Evolutionary conservation across 2,113 vertebrate genomes (phyloP).

Genomic region (Calonectris borealis): DNA sequence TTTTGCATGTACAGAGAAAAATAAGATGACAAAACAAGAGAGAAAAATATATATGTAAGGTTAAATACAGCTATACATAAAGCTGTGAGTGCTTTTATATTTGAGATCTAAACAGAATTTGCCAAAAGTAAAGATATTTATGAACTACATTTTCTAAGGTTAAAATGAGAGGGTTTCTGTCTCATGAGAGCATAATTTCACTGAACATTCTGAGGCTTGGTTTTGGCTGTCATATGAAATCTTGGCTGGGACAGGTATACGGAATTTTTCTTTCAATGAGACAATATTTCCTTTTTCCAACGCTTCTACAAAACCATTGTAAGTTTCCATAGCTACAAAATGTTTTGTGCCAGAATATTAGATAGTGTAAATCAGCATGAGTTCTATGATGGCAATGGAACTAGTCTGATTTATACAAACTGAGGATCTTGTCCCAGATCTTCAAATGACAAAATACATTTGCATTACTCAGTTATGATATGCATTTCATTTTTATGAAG

Average conservation of each 20-base stretch:
- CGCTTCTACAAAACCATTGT: background rate
- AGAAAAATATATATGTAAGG: background rate
- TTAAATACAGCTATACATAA: background rate
- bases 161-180: background rate
- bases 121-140: background rate
- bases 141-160: background rate
- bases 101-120: background rate
- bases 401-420: background rate
- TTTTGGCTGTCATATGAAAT: background rate
- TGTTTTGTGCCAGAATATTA: background rate
- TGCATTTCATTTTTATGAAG: background rate
- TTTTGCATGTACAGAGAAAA: background rate
- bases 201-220: background rate
- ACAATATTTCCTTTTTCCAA: background rate
- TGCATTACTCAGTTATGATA: background rate
- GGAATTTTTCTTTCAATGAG: background rate
- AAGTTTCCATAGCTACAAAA: background rate
- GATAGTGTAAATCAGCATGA: background rate
- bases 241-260: background rate
- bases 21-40: background rate
- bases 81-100: background rate
- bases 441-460: background rate
- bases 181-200: background rate
- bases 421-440: background rate
- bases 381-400: background rate